Conservation (phyloP, 2,888 invertebrate genomes). For the Drosophila niveifrons region DNA sequence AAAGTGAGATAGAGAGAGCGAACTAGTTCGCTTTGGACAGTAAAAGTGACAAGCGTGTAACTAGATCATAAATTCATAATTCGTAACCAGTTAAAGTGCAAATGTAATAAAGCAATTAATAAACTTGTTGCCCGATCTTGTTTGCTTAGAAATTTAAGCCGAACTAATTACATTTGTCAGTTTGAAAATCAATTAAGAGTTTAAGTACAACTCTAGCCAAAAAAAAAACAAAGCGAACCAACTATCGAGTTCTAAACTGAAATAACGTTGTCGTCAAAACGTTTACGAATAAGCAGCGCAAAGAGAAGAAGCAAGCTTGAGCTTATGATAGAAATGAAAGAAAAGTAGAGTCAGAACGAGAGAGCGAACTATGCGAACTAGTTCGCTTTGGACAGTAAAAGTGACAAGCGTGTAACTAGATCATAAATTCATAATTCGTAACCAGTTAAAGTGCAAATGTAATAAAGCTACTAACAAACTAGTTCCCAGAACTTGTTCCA, state of each 20-base stretch:
- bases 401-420: neutral
- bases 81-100: neutral
- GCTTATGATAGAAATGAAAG: neutral
- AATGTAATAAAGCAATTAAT: constrained; percentile 1
- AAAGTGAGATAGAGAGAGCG: neutral
- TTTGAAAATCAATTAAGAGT: neutral
- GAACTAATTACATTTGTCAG: neutral
- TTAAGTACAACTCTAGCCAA: too few relatives aligned
- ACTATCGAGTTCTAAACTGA: constrained; percentile 6
- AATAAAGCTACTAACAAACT: constrained; percentile 4
- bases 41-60: neutral
- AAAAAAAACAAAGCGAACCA: too few relatives aligned
- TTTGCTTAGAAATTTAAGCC: neutral
- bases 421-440: neutral
- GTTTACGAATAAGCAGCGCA: constrained; percentile 12
- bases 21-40: constrained; percentile 7
- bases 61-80: neutral
- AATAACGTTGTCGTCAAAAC: constrained; percentile 10
- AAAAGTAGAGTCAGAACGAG: neutral
- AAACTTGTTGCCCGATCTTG: constrained; percentile 4
- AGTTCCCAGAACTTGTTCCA: neutral
- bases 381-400: constrained; percentile 2
- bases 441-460: neutral
- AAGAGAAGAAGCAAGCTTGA: neutral
- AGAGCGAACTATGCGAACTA: neutral